These are phyloP conservation scores for Gymnosoma rotundatum DNA, from an alignment of 2,888 invertebrate genomes.

Conservation along the genomic window DNA sequence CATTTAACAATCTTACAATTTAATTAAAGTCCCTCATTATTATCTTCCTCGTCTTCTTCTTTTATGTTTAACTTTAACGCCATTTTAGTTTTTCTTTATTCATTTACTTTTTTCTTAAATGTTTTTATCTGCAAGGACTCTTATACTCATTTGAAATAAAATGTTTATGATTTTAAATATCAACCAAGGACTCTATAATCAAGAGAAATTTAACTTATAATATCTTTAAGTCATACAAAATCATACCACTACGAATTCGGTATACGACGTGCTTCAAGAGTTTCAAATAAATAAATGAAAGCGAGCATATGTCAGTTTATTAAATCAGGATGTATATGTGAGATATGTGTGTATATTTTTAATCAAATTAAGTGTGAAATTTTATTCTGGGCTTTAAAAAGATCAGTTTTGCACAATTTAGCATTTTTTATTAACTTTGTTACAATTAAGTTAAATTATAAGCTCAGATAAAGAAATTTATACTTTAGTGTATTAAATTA, in stretches of 20 bases:
- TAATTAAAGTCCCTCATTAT: constrained; percentile 57
- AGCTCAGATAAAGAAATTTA: no score
- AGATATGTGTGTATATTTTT: not conserved
- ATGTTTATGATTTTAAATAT: constrained; percentile 43
- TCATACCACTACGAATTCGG: constrained; percentile 8
- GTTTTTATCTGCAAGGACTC: constrained; percentile 13
- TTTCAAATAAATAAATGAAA: constrained; percentile 19
- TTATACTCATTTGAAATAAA: constrained; percentile 8
- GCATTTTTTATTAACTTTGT: not conserved
- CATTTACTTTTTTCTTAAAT: constrained; percentile 9
- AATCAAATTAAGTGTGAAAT: constrained; percentile 26
- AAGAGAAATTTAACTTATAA: constrained; percentile 59
- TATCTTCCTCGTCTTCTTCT: not conserved
- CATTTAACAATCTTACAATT: constrained; percentile 60
- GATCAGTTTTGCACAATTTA: not conserved
- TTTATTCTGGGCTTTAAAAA: not conserved
- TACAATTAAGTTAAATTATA: no score
- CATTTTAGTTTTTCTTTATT: constrained; percentile 19
- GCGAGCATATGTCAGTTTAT: constrained; percentile 29
- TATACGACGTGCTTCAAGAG: constrained; percentile 19
- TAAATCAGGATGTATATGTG: not conserved
- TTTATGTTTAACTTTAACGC: constrained; percentile 11
- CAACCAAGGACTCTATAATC: constrained; percentile 48
- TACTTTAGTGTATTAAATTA: no score
- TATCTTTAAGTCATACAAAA: constrained; percentile 60